Conservation (phyloP, 2,113 vertebrate species). For the chimpanzee (Pan troglodytes) region NHGRI_mPanTro3-v2.1_pri NC_086015.1:140295001-140295500, state of each 20-base stretch:
- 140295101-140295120: conserved; percentile 62
- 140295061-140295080: conserved; percentile 65
- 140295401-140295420: neutral
- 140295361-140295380: neutral
- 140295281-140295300: neutral
- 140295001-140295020: conserved; percentile 72
- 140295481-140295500: neutral
- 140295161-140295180: conserved; percentile 44
- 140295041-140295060: conserved; percentile 56
- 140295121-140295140: conserved; percentile 73
- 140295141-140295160: conserved; percentile 55
- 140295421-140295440: neutral
- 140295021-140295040: conserved; percentile 58
- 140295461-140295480: neutral
- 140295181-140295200: neutral
- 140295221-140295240: neutral
- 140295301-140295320: neutral
- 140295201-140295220: conserved; percentile 31
- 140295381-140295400: neutral
- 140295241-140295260: neutral
- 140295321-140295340: neutral
- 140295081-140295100: conserved; percentile 69
- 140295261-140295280: neutral
- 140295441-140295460: neutral
- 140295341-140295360: neutral